phyloP scores from a whole-genome alignment of 2,113 vertebrate species.

The Phocoena phocoena region DNA sequence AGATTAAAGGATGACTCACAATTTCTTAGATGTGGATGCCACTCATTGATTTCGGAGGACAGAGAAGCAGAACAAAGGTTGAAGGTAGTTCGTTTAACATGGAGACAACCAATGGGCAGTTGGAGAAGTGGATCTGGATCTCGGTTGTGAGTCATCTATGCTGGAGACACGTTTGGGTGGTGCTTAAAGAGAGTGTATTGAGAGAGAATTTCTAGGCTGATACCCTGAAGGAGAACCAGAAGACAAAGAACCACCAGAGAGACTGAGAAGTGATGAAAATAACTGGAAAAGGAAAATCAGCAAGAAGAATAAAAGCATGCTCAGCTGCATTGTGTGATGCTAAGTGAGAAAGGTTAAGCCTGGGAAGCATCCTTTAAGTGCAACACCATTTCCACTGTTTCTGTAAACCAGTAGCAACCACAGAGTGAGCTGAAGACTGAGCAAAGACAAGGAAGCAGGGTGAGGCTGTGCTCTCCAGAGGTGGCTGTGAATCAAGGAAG shows the following conservation, averaged over 20 bases:
- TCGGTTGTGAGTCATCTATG: background rate
- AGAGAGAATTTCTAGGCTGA: background rate
- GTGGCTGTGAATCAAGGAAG: no score
- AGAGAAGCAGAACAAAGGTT: background rate
- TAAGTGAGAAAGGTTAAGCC: background rate
- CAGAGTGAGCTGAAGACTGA: no score
- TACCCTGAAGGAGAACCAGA: background rate
- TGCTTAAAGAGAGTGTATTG: fast-evolving
- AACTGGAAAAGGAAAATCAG: background rate
- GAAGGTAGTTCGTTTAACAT: background rate
- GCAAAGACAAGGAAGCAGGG: fast-evolving
- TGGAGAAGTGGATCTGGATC: background rate
- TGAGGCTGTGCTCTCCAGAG: background rate
- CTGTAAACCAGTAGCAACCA: fast-evolving
- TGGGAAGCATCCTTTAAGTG: background rate
- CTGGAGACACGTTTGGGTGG: background rate
- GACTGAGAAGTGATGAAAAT: background rate
- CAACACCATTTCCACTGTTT: background rate
- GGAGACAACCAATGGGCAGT: background rate
- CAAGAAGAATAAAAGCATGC: background rate
- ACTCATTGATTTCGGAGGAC: background rate
- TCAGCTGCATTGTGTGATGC: background rate
- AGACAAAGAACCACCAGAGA: background rate
- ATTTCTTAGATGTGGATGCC: background rate
- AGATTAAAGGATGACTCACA: background rate